Evolutionary conservation across 2,113 vertebrate genomes (phyloP), one percentile per base, ranked within the genome.

Genomic region (Cottus gobio): DNA sequence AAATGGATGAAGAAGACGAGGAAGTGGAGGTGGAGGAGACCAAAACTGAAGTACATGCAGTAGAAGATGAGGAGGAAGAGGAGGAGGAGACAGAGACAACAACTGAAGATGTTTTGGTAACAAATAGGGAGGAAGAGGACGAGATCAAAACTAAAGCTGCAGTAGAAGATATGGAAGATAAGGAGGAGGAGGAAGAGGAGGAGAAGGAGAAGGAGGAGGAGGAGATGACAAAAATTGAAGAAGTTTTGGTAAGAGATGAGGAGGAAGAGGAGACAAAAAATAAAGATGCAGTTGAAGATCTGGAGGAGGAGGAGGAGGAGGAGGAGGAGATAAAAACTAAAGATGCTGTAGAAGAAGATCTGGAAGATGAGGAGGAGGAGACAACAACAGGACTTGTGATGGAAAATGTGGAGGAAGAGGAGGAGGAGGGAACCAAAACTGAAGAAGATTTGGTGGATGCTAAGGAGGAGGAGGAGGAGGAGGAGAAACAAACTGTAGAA

Each of bases 191-290:
- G 18, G 58, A 0, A 5, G 57, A 80, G 18, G 36, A 15, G 0
- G 9, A 34, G 3, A 9, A 11, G 31, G n/a, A 1, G 12, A 57
- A n/a, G n/a, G n/a, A 36, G 60, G 60, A n/a, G 2, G 70, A 65
- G 1, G 22, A 42, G 0, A n/a, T n/a, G n/a, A 56, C 20, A 1
- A 36, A 26, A 65, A 54, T 20, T 46, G 6, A 0, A 0, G 60
- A 75, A 2, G 0, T n/a, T 31, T 7, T 42, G 0, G 0, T 11
- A 64, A 30, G n/a, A 1, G 12, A 57, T 12, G 16, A 28, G 11
- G n/a, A 72, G 13, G 56, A 77, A 39, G 61, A 46, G 44, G 34
- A 30, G 2, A 63, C 15, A 20, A 34, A 61, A 61, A 61, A 12
- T n/a, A 52, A 61, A 4, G 30, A 24, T 31, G 39, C 37, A 0